Evolutionary conservation across 2,113 vertebrate species (phyloP), one percentile per base, ranked within the genome.

Genomic region (Dunckerocampus dactyliophorus): DNA sequence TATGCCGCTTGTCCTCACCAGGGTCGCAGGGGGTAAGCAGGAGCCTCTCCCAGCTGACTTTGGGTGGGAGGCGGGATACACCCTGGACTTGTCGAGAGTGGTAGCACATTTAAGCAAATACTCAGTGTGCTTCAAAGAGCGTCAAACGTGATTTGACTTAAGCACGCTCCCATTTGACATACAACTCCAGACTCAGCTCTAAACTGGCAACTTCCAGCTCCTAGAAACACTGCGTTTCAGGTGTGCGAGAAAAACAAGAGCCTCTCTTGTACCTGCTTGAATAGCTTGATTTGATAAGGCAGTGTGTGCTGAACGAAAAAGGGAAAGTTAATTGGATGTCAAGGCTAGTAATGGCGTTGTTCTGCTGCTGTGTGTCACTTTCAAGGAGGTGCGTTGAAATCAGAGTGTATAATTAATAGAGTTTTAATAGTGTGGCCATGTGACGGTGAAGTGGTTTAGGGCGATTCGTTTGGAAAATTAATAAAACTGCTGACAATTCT

Each of bases 241-340:
- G 79, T 76, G 72, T 22, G 77, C 4, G 7, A 81, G 61, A 61
- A 57, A 72, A 68, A 65, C 67, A 63, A 63, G 62, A 47, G 69
- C 69, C 34, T 34, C 54, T 70, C 76, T 73, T 67, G 65, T 73
- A 71, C 58, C 69, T 64, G 74, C 77, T 66, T 47, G 50, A 77
- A 68, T 64, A 55, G 43, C 74, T 73, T 72, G 62, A 80, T 86
- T 84, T 73, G 79, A 87, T 86, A 82, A 81, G 74, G 74, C 69
- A 69, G 65, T 28, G 77, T 75, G 74, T 67, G 69, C 75, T 13
- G 48, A 74, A 67, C 47, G 21, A 82, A 82, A 85, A 76, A 61
- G 24, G 55, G 61, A 67, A 79, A 77, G 83, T 82, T 87, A 84
- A 89, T 88, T 88, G 83, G 82, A 88, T 88, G 83, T 85, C 83